Conservation (phyloP, 2,113 vertebrate genomes). For the Oenanthe melanoleuca region DNA sequence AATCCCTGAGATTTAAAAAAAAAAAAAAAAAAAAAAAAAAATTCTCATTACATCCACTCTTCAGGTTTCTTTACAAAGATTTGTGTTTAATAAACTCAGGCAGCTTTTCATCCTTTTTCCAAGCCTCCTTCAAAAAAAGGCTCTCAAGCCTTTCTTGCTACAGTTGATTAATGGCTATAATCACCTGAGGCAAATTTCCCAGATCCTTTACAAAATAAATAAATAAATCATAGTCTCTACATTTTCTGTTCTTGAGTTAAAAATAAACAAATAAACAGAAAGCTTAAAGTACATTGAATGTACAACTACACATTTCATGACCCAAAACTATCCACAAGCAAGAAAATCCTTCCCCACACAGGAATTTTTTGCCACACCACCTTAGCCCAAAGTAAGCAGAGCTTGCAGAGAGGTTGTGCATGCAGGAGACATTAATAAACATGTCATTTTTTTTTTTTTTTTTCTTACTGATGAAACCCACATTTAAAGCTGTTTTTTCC, state of each 20-base stretch:
- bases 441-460: rapidly evolving
- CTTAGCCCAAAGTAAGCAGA: neutral
- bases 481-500: neutral
- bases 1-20: neutral
- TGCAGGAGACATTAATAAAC: neutral
- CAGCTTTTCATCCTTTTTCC: neutral
- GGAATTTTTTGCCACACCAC: neutral
- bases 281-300: neutral
- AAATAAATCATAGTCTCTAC: neutral
- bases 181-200: neutral
- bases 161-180: neutral
- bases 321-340: neutral
- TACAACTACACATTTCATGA: neutral
- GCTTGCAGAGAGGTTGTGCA: neutral
- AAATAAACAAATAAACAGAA: neutral
- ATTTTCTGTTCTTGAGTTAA: neutral
- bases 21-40: no score
- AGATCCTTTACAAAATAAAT: neutral
- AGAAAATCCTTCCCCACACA: neutral
- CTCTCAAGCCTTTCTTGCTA: neutral
- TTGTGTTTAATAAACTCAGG: neutral
- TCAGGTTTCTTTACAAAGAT: neutral
- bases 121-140: neutral
- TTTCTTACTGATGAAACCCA: neutral
- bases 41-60: neutral